Conservation (phyloP, 2,113 vertebrate species). For the Notarius lentiginosus region DNA sequence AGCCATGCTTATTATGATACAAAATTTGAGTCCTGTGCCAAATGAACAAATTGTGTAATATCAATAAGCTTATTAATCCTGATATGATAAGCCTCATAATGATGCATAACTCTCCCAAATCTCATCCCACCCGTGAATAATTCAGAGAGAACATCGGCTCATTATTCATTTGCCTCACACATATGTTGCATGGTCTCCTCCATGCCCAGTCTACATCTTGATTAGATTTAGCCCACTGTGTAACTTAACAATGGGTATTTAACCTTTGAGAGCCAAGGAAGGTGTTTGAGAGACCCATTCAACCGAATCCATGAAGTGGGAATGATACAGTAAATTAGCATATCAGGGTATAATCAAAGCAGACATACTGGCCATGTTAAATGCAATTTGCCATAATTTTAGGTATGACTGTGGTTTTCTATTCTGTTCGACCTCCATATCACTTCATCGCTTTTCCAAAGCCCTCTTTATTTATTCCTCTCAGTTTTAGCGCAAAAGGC, state of each 20-base stretch:
- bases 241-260: conserved; percentile 48
- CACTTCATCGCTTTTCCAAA: conserved; percentile 11
- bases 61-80: conserved; percentile 47
- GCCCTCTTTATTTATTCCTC: conserved; percentile 15
- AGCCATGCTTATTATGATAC: conserved; percentile 41
- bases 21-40: conserved; percentile 30
- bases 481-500: conserved; percentile 26
- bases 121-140: conserved; percentile 51
- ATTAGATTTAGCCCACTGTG: conserved; percentile 37
- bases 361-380: conserved; percentile 47
- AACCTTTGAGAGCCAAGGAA: conserved; percentile 34
- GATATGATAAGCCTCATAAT: conserved; percentile 45
- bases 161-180: conserved; percentile 46
- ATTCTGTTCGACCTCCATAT: conserved; percentile 28
- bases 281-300: neutral
- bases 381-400: conserved; percentile 43
- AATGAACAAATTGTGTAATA: conserved; percentile 53
- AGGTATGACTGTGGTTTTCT: conserved; percentile 40
- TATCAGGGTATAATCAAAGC: conserved; percentile 25
- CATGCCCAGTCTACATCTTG: conserved; percentile 32
- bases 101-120: conserved; percentile 54
- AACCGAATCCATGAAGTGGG: conserved; percentile 24
- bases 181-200: conserved; percentile 39
- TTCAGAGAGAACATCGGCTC: conserved; percentile 39
- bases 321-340: conserved; percentile 46